Evolutionary conservation across 35 echinoderm and acorn worm genomes (phyloP), one percentile per base, ranked within the genome.

Genomic region (Amphiura filiformis): DNA sequence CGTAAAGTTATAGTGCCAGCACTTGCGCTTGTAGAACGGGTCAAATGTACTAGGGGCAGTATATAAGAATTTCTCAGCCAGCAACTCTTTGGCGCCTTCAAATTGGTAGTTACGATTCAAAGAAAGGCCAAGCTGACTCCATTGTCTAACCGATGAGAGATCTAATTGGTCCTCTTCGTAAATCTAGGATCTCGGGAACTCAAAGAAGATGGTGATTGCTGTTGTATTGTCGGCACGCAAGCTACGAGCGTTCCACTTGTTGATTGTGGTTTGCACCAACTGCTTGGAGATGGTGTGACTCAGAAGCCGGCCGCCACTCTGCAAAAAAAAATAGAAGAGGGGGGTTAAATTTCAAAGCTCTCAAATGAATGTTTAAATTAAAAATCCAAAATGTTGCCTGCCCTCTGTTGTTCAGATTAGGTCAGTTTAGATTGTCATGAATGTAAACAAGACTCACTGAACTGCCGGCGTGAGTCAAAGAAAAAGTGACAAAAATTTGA

Each of bases 211-310:
- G 22, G 89, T 91, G 41, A 97, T 89, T 20, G 89, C 91, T 0
- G 95, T 91, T 26, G 89, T 97, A 82, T 97, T 97, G 79, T 97
- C 95, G n/a, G 95, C 95, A 42, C 95, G 81, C 26, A 97, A 82
- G 30, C 81, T 39, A 33, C 92, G 92, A 61, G 76, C 83, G 28
- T 91, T 93, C 95, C 95, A 97, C 0, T 88, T 88, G 52, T 97
- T 84, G 33, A 97, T 93, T 0, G 88, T 88, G 5, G 81, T 65
- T 28, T 86, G 94, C 0, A 97, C 92, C 14, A 97, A 39, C 37
- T 88, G 88, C 47, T 97, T 86, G 0, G 95, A 88, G 31, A 94
- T 86, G 13, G 94, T 97, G 13, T 87, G 65, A n/a, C 65, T 40
- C 76, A 87, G 77, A 20, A 35, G 36, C 1, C 86, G 85, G 28